phyloP scores from a whole-genome alignment of 2,113 vertebrate species.

The Pomatostomus ruficeps region DNA sequence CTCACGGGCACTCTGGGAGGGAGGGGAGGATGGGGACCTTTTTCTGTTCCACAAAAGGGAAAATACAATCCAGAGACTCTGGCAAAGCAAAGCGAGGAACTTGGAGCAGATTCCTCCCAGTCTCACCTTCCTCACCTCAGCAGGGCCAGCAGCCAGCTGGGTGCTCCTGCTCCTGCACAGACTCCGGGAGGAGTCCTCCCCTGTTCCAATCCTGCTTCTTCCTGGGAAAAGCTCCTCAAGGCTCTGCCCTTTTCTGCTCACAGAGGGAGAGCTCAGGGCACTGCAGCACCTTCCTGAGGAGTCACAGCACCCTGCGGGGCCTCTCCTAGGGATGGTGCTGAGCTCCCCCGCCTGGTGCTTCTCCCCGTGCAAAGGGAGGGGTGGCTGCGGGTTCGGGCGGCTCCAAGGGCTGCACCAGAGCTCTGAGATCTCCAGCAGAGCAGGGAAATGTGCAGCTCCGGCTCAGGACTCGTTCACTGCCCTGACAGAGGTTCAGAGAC shows the following conservation, averaged over 20 bases:
- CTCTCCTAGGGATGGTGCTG: accelerated
- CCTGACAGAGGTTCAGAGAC: neutral
- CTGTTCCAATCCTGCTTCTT: neutral
- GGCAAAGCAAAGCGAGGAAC: neutral
- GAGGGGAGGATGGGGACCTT: neutral
- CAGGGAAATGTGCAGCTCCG: neutral
- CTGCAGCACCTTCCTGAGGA: neutral
- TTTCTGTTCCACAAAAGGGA: neutral
- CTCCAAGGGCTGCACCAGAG: neutral
- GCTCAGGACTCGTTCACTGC: neutral
- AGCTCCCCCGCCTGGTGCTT: neutral
- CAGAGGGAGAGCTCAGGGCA: neutral
- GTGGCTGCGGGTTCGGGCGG: neutral
- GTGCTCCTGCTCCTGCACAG: neutral
- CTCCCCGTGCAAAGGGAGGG: neutral
- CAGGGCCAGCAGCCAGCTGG: neutral
- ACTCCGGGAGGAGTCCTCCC: neutral
- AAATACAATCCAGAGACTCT: neutral
- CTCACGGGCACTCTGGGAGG: neutral
- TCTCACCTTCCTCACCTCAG: neutral
- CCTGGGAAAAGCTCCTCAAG: neutral
- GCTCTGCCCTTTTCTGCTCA: neutral
- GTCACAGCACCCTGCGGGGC: neutral
- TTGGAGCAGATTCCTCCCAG: neutral
- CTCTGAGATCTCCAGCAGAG: neutral